Evolutionary conservation across 2,888 invertebrate species (phyloP).

Genomic region (Diarsia rubi): DNA sequence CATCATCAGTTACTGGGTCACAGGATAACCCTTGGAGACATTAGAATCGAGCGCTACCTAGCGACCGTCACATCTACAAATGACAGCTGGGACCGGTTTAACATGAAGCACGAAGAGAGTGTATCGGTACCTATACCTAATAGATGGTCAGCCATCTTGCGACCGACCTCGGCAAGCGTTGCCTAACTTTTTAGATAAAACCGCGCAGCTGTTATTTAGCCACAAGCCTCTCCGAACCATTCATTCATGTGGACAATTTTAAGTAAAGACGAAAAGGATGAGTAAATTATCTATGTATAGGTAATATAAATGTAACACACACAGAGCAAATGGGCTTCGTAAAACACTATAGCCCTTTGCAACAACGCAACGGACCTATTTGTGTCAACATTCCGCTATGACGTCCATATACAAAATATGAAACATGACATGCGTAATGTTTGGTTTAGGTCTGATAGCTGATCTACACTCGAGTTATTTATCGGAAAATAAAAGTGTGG

Average conservation of each 20-base stretch:
- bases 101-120: not conserved
- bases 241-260: not conserved
- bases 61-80: not conserved
- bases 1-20: not conserved
- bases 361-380: slow-evolving; percentile 16
- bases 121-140: not conserved
- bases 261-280: not conserved
- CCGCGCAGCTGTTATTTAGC: not conserved
- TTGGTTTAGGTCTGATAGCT: slow-evolving; percentile 56
- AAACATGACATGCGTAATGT: slow-evolving; percentile 58
- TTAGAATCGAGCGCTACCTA: not conserved
- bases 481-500: slow-evolving; percentile 74
- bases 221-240: not conserved
- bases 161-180: not conserved
- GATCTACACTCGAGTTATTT: slow-evolving; percentile 68
- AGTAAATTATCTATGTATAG: not conserved
- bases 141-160: not conserved
- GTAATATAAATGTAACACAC: not conserved
- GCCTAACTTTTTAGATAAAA: not conserved
- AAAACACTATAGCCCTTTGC: slow-evolving; percentile 11
- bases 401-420: slow-evolving; percentile 51
- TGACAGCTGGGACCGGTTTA: not conserved
- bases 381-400: slow-evolving; percentile 54
- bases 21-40: not conserved
- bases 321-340: not conserved